Evolutionary conservation across 2,888 invertebrate genomes (phyloP).

Genomic region (Tenthredo notha): DNA sequence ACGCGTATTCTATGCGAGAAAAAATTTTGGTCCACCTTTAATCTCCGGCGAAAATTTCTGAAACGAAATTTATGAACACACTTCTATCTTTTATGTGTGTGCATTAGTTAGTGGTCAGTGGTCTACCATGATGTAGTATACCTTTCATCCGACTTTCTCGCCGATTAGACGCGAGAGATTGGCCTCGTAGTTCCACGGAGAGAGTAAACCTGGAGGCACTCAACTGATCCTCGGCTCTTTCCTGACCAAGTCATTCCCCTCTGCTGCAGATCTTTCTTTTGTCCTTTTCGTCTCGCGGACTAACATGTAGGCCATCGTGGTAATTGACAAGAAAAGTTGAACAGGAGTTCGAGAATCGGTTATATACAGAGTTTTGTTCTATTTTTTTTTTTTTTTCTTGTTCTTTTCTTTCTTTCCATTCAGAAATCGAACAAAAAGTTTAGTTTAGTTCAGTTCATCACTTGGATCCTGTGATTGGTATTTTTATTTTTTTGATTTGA

Average conservation of each 20-base stretch:
- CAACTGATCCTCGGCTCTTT: conserved; percentile 35
- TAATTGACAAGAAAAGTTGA: not conserved
- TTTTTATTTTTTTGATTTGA: not conserved
- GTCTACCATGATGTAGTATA: not conserved
- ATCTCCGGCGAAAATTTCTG: not conserved
- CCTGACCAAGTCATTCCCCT: conserved; percentile 25
- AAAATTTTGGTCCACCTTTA: not conserved
- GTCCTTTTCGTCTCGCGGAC: conserved; percentile 16
- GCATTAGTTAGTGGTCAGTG: not conserved
- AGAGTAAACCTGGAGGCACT: conserved; percentile 62
- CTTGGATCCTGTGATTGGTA: not conserved
- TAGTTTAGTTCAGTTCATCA: not conserved
- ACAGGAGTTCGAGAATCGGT: not conserved
- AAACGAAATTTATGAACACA: not conserved
- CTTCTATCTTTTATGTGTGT: not conserved
- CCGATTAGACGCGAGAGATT: conserved; percentile 67
- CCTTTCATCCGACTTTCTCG: conserved; percentile 72
- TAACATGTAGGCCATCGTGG: conserved; percentile 23
- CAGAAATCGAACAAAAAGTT: not conserved
- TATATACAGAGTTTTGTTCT: not conserved
- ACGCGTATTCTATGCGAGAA: not conserved
- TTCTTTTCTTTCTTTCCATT: not conserved
- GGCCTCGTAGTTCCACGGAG: conserved; percentile 63
- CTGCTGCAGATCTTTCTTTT: conserved; percentile 31
- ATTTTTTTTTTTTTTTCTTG: not conserved